These are phyloP conservation scores for Ommatoiulus sabulosus DNA, from an alignment of 2,888 invertebrate species.

Conservation along the genomic window DNA sequence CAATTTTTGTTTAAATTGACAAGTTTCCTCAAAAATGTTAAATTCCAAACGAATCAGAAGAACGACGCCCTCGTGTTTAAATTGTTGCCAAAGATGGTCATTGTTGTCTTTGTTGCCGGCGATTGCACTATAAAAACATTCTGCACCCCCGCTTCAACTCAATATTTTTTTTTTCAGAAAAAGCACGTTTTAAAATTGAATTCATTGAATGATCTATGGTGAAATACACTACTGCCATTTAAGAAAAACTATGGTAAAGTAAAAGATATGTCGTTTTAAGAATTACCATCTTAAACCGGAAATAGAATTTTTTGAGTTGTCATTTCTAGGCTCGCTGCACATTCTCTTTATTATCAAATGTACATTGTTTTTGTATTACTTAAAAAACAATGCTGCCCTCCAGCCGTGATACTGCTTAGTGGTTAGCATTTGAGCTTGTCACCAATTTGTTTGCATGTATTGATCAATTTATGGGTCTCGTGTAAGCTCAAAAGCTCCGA, in stretches of 20 bases:
- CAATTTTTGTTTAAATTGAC: not conserved
- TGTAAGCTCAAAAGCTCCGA: constrained; percentile 1
- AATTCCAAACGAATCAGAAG: not conserved
- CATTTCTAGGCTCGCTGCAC: not conserved
- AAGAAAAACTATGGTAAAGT: too few species aligned
- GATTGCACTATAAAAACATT: too few species aligned
- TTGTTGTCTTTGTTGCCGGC: not conserved
- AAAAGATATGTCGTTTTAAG: too few species aligned
- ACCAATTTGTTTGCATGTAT: constrained; percentile 36
- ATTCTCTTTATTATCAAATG: not conserved
- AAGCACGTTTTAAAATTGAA: too few species aligned
- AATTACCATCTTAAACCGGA: too few species aligned
- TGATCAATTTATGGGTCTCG: constrained; percentile 13
- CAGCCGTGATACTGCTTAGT: not conserved
- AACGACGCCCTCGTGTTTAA: not conserved
- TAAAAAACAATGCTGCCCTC: not conserved
- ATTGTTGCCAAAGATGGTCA: not conserved
- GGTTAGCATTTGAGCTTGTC: not conserved
- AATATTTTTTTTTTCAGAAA: too few species aligned
- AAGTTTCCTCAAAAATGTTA: not conserved
- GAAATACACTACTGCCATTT: too few species aligned
- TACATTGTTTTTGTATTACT: not conserved
- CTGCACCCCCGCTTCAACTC: too few species aligned
- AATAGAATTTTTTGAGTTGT: too few species aligned
- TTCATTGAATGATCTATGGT: too few species aligned